Evolutionary conservation across 2,113 vertebrate species (phyloP).

Genomic region (Poecilia latipinna): DNA sequence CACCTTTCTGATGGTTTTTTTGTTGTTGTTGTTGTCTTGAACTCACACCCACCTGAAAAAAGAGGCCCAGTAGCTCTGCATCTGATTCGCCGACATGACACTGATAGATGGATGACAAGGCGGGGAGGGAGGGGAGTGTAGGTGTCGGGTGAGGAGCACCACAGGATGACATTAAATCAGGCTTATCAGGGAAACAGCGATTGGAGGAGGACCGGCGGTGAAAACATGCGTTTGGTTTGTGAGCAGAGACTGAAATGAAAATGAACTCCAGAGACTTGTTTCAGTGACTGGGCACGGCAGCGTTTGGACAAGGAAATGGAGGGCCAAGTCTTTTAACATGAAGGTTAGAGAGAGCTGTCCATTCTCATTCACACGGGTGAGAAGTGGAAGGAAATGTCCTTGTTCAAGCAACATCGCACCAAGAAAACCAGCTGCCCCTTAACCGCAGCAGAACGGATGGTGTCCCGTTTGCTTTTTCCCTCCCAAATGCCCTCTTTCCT

Average conservation of each 20-base stretch:
- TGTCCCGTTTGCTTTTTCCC: constrained; percentile 11
- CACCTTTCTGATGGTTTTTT: constrained; percentile 32
- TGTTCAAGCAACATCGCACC: constrained; percentile 45
- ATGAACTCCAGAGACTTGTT: constrained; percentile 1
- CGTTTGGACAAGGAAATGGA: constrained; percentile 29
- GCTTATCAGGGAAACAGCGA: neutral
- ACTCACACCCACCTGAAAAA: constrained; percentile 20
- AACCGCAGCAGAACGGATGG: constrained; percentile 15
- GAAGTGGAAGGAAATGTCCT: constrained; percentile 27
- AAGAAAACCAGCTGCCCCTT: no score
- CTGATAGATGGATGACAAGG: constrained; percentile 29
- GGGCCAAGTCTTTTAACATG: constrained; percentile 17
- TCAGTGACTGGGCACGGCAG: constrained; percentile 37
- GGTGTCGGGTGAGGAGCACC: constrained; percentile 7
- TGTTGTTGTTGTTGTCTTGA: constrained; percentile 18
- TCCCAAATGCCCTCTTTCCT: constrained; percentile 33
- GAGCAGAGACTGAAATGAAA: constrained; percentile 17
- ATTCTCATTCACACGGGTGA: constrained; percentile 41
- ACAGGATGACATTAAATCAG: neutral
- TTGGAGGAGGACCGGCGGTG: neutral
- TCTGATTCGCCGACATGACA: constrained; percentile 43
- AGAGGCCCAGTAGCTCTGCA: constrained; percentile 19
- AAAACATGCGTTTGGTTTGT: constrained; percentile 21
- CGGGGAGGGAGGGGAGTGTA: neutral
- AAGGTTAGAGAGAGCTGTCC: constrained; percentile 23